Base-by-base conservation (phyloP, 2,888 invertebrate genomes). In the Pollenia angustigena region DNA sequence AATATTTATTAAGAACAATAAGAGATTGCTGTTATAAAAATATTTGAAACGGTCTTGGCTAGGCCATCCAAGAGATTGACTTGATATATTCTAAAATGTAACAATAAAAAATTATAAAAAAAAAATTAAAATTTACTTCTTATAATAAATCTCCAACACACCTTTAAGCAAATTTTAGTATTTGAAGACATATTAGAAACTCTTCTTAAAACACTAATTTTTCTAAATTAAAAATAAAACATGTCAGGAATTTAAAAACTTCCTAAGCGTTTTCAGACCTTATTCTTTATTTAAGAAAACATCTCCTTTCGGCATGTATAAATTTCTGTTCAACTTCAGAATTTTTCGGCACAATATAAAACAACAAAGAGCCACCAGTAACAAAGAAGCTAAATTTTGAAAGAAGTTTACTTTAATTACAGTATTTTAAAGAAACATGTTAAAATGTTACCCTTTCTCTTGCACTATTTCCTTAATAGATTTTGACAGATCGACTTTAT, bases 391-490 rank as follows among this genome's bases (percentile, higher is more conserved):
- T 92, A 69, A 4, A 85, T 75, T 56, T 69, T 32, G 0, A 32
- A 50, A 50, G 83, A 60, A 85, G 64, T 16, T 44, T 16, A 40
- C 0, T 12, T 50, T 50, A 52, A 58, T 18, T 2, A 6, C 18
- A 58, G 23, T 32, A 66, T 23, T n/a, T 11, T 23, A 6, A 23
- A 76, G 10, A 1, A 0, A 7, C 54, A 4, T n/a, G 32, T 74
- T 11, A 4, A 66, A 75, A 16, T 18, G 1, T 81, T 88, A 92
- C 92, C 88, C 84, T 89, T 95, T 94, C 72, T 94, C 93, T 84
- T 94, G 92, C 52, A 97, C 91, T 88, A 96, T 94, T 79, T 96
- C 94, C 1, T 93, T 93, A 4, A 97, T 93, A 1, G 95, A 94
- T 88, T 94, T 94, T 0, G 93, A 91, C 0, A 94, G 90, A 89